Conservation (phyloP, 2,888 invertebrate species). For the Melitaea athalia region DNA sequence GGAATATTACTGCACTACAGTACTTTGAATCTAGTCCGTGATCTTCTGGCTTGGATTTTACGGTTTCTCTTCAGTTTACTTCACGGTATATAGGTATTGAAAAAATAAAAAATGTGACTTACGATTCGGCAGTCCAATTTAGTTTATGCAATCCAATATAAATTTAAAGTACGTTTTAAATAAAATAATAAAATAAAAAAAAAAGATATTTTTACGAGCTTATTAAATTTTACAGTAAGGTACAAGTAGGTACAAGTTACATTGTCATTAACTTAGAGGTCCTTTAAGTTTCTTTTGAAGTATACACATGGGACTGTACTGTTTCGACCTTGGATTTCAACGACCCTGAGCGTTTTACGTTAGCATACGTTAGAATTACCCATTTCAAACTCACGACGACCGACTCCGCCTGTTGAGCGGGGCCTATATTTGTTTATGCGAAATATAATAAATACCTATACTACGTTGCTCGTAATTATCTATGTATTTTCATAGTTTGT, state of each 20-base stretch:
- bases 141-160: background rate
- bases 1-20: constrained; percentile 43
- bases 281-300: constrained; percentile 24
- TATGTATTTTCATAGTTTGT: too few species aligned
- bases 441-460: background rate
- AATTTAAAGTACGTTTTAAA: background rate
- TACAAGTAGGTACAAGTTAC: constrained; percentile 8
- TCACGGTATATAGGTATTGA: constrained; percentile 10
- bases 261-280: constrained; percentile 18
- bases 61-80: constrained; percentile 25
- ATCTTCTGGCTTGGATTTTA: constrained; percentile 16
- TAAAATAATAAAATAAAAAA: background rate
- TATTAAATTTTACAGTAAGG: constrained; percentile 1
- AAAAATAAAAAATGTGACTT: background rate
- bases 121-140: background rate
- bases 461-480: background rate
- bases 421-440: background rate
- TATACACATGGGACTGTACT: constrained; percentile 25
- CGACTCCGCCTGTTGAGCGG: background rate
- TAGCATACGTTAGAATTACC: constrained; percentile 24
- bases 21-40: constrained; percentile 41
- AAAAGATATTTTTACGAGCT: background rate
- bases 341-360: constrained; percentile 31
- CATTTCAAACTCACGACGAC: constrained; percentile 17
- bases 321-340: constrained; percentile 27